Evolutionary conservation across 2,797 vertebrate genomes (phyloP), one percentile per base, ranked within the genome.

Genomic region (Pogoniulus pusillus): DNA sequence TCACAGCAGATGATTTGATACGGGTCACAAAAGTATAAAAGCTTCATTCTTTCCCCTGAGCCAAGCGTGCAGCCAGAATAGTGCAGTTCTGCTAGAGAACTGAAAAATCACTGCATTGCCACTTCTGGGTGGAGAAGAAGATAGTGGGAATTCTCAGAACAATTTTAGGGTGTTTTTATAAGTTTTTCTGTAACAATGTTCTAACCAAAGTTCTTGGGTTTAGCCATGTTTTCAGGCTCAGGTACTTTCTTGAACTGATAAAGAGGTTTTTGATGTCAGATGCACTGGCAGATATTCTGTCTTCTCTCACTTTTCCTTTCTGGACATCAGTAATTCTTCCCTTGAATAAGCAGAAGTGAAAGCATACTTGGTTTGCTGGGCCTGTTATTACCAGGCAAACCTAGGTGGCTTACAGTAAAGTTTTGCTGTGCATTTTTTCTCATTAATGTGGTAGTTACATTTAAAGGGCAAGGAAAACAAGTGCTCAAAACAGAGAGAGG

Each of bases 41-140:
- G 27, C 43, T 30, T 55, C 3, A 0, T 32, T 79, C 59, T 53
- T n/a, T 16, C 51, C 20, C n/a, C 23, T 2, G 17, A 45, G 35
- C 35, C 59, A 60, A 8, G 45, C 1, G 2, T 18, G 19, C 27
- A 24, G 76, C 60, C 68, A 76, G 18, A 29, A 5, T 5, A 8
- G 41, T 1, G 26, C 2, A 0, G 32, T 18, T 80, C 55, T 43
- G 59, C 68, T 34, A 1, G 15, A 51, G 35, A 35, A 2, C 27
- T 2, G 4, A 10, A 4, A 12, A 5, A 6, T 10, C 9, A 1
- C 47, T 10, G 11, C 35, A 1, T 1, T 7, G 58, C 66, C 2
- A 1, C 35, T 27, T 24, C 10, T 17, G 39, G 7, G 13, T 24
- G 41, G 32, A 24, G 3, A 5, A 34, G 49, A 39, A 7, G 47